phyloP scores from a whole-genome alignment of 2,113 vertebrate species.

The Oenanthe melanoleuca region DNA sequence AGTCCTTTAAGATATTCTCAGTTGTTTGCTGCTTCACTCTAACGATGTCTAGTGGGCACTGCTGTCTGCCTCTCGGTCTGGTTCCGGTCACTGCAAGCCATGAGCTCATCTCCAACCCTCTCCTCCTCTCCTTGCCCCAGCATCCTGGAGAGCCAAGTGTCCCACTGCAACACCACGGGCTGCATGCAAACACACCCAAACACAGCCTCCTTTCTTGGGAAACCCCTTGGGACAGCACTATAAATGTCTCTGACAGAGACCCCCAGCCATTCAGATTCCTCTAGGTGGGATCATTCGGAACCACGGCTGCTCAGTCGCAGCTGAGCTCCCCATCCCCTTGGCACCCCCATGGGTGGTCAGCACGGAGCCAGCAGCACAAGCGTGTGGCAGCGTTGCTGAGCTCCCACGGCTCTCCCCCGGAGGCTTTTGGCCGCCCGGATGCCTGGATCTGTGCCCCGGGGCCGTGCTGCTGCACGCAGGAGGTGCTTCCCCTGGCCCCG shows the following conservation, averaged over 20 bases:
- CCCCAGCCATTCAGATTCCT: background rate
- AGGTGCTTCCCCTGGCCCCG: background rate
- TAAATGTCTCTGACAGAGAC: background rate
- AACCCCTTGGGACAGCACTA: background rate
- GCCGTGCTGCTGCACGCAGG: background rate
- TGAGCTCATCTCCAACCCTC: background rate
- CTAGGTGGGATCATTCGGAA: fast-evolving
- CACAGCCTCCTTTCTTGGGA: background rate
- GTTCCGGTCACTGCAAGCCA: background rate
- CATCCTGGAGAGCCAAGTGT: background rate
- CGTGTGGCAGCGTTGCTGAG: background rate
- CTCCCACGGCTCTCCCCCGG: background rate
- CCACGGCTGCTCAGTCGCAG: background rate
- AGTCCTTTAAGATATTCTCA: background rate
- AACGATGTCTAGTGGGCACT: background rate
- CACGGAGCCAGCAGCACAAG: background rate
- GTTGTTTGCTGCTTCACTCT: background rate
- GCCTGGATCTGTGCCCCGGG: background rate
- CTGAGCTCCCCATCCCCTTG: background rate
- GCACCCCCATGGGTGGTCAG: background rate
- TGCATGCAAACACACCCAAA: background rate
- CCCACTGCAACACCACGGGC: background rate
- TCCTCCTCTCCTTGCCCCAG: background rate
- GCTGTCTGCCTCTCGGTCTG: background rate
- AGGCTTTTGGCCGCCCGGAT: background rate